Evolutionary conservation across 2,797 vertebrate species (phyloP), one percentile per base, ranked within the genome.

Genomic region (Alauda arvensis): DNA sequence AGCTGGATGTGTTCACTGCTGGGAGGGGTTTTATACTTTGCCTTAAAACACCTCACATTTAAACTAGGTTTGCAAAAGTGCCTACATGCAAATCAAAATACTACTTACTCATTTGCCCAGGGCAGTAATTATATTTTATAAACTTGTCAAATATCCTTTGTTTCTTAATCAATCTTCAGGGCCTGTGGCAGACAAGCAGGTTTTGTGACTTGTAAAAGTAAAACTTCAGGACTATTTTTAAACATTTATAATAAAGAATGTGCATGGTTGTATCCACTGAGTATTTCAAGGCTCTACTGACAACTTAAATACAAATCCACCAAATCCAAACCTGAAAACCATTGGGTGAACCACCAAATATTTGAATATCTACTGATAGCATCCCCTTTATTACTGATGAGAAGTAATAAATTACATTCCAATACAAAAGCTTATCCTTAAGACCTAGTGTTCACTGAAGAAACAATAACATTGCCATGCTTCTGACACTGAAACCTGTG

Each of bases 21-120:
- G 20, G 21, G 40, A 85, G 29, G 14, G 6, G 2, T 15, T 79
- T 85, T 80, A 59, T 18, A n/a, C 18, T 83, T 71, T 43, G 23
- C 51, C 46, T 89, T 77, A 49, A 79, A 78, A 87, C 29, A 26
- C 12, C 31, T 79, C 83, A 65, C 28, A 57, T 77, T 77, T 71
- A 85, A 85, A 65, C 62, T 20, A 43, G 12, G 12, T 71, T 87
- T 89, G 79, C 66, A 68, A 8, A 93, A 65, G 45, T 26, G 42
- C 37, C n/a, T 75, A 63, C 1, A 4, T 81, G 80, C 55, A 87
- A 92, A 90, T 92, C 74, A 85, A 94, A 92, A 89, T 75, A 77
- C 31, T 87, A 78, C 62, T 80, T 80, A 79, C 19, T 56, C n/a
- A 55, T 53, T 89, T 85, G 63, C 70, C 52, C 68, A 62, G 14